A percentile compares a stretch with the other conserved stretches of the same genome.
phyloP scores from a whole-genome alignment of 1,140 invertebrate species.

The Parasteatoda tepidariorum region DNA sequence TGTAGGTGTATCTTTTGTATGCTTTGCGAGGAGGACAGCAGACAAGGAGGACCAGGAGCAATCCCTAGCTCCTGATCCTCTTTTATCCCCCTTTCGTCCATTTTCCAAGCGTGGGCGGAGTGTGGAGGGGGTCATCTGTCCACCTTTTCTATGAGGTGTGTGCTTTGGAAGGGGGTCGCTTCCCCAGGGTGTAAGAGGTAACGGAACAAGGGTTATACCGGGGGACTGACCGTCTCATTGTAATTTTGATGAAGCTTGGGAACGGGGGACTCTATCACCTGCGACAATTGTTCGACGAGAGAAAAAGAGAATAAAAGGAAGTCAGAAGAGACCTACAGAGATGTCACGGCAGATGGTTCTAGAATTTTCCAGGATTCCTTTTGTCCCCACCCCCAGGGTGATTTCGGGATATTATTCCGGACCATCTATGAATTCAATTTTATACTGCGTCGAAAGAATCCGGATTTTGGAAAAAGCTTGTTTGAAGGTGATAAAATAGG shows the following conservation, averaged over 20 bases:
- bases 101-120: neutral
- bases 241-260: constrained; percentile 61
- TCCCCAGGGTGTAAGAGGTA: constrained; percentile 32
- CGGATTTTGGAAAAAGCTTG: too few species aligned
- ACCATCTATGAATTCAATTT: too few species aligned
- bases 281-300: constrained; percentile 36
- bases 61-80: constrained; percentile 50
- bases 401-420: too few species aligned
- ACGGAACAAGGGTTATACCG: constrained; percentile 50
- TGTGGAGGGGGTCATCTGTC: neutral
- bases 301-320: neutral
- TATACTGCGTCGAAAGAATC: too few species aligned
- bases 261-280: constrained; percentile 55
- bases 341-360: constrained; percentile 34
- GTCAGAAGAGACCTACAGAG: neutral
- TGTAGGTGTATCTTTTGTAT: constrained; percentile 40
- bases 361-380: too few species aligned
- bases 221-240: constrained; percentile 57
- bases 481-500: too few species aligned
- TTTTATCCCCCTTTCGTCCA: constrained; percentile 30
- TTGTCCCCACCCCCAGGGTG: too few species aligned
- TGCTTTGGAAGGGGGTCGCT: constrained; percentile 44
- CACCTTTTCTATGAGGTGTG: constrained; percentile 54
- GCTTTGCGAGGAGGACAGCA: constrained; percentile 21
- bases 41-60: constrained; percentile 17